Conservation (phyloP, 2,113 vertebrate species). For the Herpetotheres cachinnans region DNA sequence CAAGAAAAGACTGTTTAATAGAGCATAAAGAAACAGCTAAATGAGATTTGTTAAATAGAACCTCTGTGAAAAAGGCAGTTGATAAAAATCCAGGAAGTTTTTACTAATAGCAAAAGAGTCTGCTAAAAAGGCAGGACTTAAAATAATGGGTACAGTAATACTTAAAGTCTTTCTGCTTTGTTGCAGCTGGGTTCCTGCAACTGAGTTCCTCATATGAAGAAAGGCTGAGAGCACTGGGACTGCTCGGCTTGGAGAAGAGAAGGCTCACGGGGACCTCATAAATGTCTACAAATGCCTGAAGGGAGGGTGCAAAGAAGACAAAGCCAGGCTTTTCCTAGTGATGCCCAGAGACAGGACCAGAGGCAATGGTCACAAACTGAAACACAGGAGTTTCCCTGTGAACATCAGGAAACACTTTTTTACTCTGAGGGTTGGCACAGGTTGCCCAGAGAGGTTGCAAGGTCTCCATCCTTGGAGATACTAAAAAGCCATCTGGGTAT, state of each 20-base stretch:
- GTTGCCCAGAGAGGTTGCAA: background rate
- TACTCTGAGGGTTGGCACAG: background rate
- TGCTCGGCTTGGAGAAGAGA: background rate
- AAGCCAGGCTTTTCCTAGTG: background rate
- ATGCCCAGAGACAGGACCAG: background rate
- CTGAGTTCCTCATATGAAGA: background rate
- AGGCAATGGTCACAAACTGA: background rate
- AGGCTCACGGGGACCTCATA: background rate
- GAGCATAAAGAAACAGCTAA: background rate
- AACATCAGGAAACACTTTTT: background rate
- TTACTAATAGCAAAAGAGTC: background rate
- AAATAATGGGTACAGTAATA: background rate
- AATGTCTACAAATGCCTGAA: background rate
- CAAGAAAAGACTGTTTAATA: background rate
- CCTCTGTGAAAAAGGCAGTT: background rate
- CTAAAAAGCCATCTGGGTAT: background rate
- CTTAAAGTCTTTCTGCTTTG: background rate
- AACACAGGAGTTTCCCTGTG: background rate
- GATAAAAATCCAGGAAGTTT: background rate
- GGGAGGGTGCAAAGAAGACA: background rate
- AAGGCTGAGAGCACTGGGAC: background rate
- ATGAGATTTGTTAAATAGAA: slow-evolving; percentile 7
- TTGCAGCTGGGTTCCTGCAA: background rate
- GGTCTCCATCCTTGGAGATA: background rate
- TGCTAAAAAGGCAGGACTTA: background rate